These are phyloP conservation scores for Amblyopsis rosae DNA, from an alignment of 2,113 vertebrate genomes.

Conservation along the genomic window DNA sequence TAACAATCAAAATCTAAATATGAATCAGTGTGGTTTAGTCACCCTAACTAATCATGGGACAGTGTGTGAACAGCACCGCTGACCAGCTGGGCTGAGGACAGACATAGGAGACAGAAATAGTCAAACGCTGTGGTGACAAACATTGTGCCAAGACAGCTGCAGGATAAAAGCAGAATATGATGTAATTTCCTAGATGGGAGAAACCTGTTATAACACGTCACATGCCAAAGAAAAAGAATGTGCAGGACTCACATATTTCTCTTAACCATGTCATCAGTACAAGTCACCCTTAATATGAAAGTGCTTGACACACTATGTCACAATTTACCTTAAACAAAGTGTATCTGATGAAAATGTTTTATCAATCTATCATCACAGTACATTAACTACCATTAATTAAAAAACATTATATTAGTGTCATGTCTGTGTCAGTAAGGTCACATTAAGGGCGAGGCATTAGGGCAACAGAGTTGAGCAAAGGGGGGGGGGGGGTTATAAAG, in stretches of 20 bases:
- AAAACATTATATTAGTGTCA: no score
- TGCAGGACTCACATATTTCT: slow-evolving; percentile 40
- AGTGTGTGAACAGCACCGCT: background rate
- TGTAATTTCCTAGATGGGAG: slow-evolving; percentile 25
- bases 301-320: slow-evolving; percentile 48
- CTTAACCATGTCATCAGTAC: slow-evolving; percentile 46
- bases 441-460: no score
- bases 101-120: slow-evolving; percentile 3
- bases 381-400: no score
- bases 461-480: no score
- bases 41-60: no score
- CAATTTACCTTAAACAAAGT: background rate
- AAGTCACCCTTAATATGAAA: slow-evolving; percentile 54
- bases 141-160: slow-evolving; percentile 31
- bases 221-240: slow-evolving; percentile 61
- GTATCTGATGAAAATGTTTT: no score
- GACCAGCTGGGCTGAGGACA: background rate
- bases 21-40: no score
- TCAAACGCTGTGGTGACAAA: background rate
- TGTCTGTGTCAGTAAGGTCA: no score
- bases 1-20: no score
- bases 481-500: no score
- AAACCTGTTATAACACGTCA: slow-evolving; percentile 43
- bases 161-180: slow-evolving; percentile 29
- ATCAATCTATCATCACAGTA: no score